Conservation (phyloP, 2,888 invertebrate genomes). For the Lacanobia oleracea region DNA sequence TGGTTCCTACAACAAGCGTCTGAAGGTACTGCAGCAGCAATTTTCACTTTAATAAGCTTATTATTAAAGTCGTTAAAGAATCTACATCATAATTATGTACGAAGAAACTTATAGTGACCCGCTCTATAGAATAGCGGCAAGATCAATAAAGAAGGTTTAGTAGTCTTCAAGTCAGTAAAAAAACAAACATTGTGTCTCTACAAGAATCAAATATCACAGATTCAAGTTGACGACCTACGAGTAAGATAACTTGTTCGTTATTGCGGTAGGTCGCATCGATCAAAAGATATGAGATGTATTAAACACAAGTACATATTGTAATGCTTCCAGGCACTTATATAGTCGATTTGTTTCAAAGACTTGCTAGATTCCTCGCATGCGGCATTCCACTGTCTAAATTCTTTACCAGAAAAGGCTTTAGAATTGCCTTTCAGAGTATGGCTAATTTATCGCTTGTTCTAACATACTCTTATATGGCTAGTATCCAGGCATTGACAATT, state of each 20-base stretch:
- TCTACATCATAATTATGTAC: background rate
- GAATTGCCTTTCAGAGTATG: background rate
- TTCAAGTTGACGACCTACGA: background rate
- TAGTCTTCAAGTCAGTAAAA: background rate
- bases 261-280: background rate
- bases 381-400: slow-evolving; percentile 9
- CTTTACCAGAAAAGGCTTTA: slow-evolving; percentile 13
- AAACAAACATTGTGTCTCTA: background rate
- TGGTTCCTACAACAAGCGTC: background rate
- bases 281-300: slow-evolving; percentile 9
- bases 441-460: background rate
- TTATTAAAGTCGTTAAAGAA: slow-evolving; percentile 14
- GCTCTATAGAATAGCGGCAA: no score
- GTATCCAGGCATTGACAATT: background rate
- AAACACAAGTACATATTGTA: slow-evolving; percentile 10
- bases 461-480: background rate
- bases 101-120: no score
- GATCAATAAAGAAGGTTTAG: no score
- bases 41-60: slow-evolving; percentile 1
- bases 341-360: slow-evolving; percentile 1
- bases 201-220: background rate
- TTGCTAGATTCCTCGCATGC: slow-evolving; percentile 16
- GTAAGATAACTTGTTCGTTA: background rate
- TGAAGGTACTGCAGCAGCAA: slow-evolving; percentile 3
- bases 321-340: slow-evolving; percentile 6